Evolutionary conservation across 2,888 invertebrate species (phyloP).

Genomic region (Harpalus rubripes): DNA sequence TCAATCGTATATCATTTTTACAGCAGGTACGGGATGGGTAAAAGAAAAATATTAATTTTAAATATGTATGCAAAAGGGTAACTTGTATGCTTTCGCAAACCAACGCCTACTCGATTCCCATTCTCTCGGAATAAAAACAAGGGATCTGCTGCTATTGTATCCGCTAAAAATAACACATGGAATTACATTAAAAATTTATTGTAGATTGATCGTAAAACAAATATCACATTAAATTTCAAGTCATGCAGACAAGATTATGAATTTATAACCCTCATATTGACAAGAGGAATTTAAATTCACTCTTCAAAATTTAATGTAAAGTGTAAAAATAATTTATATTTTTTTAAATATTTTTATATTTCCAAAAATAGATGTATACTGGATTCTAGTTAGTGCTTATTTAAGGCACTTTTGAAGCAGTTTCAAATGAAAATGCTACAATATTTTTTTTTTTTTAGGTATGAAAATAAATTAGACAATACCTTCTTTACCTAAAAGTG

Average conservation of each 20-base stretch:
- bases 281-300: background rate
- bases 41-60: conserved; percentile 51
- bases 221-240: background rate
- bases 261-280: background rate
- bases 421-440: too few relatives aligned
- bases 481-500: too few relatives aligned
- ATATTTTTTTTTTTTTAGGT: too few relatives aligned
- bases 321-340: too few relatives aligned
- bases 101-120: conserved; percentile 24
- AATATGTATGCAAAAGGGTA: conserved; percentile 44
- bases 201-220: background rate
- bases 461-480: too few relatives aligned
- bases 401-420: too few relatives aligned
- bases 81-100: conserved; percentile 33
- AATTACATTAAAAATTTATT: conserved; percentile 8
- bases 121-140: background rate
- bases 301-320: background rate
- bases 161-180: background rate
- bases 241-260: background rate
- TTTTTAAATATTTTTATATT: too few relatives aligned
- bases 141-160: conserved; percentile 11
- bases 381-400: too few relatives aligned
- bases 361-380: too few relatives aligned
- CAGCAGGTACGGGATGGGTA: conserved; percentile 24
- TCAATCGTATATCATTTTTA: conserved; percentile 44